A percentile compares a stretch with the other conserved stretches of the same genome.
Evolutionary conservation across 2,797 vertebrate species (phyloP).

Genomic region (Phylloscopus collybita): DNA sequence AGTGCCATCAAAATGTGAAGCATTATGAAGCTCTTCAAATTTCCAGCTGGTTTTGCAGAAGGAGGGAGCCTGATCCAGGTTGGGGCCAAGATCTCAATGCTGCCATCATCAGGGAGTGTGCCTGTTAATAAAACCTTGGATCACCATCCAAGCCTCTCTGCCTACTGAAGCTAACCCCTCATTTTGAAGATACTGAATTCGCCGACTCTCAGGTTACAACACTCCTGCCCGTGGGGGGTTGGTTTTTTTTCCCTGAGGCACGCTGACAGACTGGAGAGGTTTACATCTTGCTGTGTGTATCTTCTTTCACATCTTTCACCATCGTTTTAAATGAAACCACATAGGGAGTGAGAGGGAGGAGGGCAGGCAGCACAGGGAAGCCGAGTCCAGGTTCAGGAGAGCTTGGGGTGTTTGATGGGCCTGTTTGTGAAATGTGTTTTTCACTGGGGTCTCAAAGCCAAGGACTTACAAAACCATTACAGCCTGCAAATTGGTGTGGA

Average conservation of each 20-base stretch:
- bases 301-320: conserved; percentile 61
- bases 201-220: neutral
- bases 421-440: neutral
- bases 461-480: neutral
- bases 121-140: neutral
- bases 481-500: neutral
- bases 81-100: neutral
- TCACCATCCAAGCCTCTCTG: neutral
- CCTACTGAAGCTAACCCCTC: neutral
- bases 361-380: neutral
- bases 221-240: neutral
- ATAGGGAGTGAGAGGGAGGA: neutral
- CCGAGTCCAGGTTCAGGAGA: neutral
- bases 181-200: neutral
- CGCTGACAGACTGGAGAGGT: conserved; percentile 42
- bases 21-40: neutral
- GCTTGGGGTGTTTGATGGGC: neutral
- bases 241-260: neutral
- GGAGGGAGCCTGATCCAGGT: fast-evolving
- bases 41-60: neutral
- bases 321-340: neutral
- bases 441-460: neutral
- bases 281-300: conserved; percentile 19
- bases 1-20: neutral
- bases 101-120: neutral